Evolutionary conservation across 2,113 vertebrate genomes (phyloP), one percentile per base, ranked within the genome.

Genomic region (Notarius quadriscutis): DNA sequence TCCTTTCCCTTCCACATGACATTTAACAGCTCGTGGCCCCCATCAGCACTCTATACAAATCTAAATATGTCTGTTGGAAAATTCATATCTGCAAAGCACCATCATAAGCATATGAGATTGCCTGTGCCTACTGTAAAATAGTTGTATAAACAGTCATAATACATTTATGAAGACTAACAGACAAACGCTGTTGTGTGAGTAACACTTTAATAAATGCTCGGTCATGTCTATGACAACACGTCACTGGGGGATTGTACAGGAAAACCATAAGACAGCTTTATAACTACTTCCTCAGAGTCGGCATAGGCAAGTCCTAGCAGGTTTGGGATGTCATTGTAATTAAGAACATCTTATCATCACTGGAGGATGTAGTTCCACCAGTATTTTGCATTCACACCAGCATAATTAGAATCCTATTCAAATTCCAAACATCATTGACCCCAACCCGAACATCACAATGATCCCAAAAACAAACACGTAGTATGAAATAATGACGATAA

Each of bases 1-100:
- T 77, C 25, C 63, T 88, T 86, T 83, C 30, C 41, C 71, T 83
- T 63, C 20, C 71, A 10, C 81, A 65, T 74, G 58, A 53, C 12
- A 41, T 17, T 75, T 77, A 87, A 48, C 25, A 80, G 10, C 41
- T 30, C 20, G 30, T 27, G 5, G 34, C 72, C 78, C 41, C 30
- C 22, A 14, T 25, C 53, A 41, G 1, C 2, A 2, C 14, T 30
- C 22, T 78, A 55, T 12, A 80, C 25, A 58, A 30, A 55, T 1
- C 55, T 11, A 34, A 57, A 78, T 22, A 20, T 1, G 50, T 60
- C 25, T 79, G 75, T 30, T 20, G 78, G 53, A 80, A 62, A 14
- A 41, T 84, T 14, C 2, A 48, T n/a, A 15, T 62, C 30, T 48
- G 4, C 57, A 50, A 77, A 60, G 41, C 41, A 60, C 14, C 60